Evolutionary conservation across 2,797 vertebrate species (phyloP).

Genomic region (Malurus splendens): DNA sequence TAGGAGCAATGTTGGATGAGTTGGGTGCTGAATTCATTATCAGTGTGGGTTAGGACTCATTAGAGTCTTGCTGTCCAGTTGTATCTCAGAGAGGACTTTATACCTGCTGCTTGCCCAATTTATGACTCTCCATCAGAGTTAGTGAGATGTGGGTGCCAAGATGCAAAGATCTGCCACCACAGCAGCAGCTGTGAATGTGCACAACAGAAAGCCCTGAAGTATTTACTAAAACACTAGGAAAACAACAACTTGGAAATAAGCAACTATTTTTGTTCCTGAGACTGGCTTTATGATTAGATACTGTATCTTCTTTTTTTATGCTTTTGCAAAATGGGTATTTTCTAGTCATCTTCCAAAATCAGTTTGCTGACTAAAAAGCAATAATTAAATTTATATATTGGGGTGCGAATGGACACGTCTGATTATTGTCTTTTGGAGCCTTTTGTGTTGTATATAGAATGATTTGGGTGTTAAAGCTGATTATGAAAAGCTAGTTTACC

Average conservation of each 20-base stretch:
- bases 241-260: not conserved
- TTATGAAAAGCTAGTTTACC: not conserved
- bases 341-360: not conserved
- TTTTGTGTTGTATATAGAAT: not conserved
- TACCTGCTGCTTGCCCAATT: not conserved
- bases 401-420: not conserved
- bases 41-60: not conserved
- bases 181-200: not conserved
- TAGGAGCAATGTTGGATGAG: not conserved
- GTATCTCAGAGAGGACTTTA: not conserved
- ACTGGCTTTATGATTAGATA: not conserved
- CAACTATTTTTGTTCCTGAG: not conserved
- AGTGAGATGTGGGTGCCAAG: not conserved
- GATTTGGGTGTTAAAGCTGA: not conserved
- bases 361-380: not conserved
- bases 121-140: not conserved
- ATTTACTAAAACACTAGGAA: not conserved
- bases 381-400: not conserved
- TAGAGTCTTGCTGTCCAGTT: not conserved
- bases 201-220: not conserved
- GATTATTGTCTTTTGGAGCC: not conserved
- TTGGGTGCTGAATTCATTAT: not conserved
- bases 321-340: not conserved
- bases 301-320: not conserved
- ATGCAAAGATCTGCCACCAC: not conserved